These are phyloP conservation scores for Drosophila emarginata DNA, from an alignment of 2,888 invertebrate genomes.

Conservation along the genomic window DNA sequence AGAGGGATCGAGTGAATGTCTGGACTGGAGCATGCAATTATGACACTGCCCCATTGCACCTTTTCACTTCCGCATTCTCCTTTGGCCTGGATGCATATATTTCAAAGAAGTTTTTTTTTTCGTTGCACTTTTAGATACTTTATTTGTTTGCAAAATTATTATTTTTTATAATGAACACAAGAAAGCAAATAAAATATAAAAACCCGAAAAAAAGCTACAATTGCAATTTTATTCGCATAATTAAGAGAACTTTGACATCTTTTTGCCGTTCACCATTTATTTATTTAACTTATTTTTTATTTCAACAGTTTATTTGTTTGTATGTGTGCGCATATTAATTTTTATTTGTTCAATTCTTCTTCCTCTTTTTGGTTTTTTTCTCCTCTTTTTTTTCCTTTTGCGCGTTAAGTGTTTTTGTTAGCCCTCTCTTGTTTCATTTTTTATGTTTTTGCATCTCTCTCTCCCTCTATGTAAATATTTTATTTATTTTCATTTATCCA, in stretches of 20 bases:
- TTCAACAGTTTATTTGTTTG: constrained; percentile 24
- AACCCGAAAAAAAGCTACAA: constrained; percentile 13
- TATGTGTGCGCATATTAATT: constrained; percentile 39
- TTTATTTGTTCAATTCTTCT: constrained; percentile 50
- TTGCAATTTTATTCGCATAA: constrained; percentile 46
- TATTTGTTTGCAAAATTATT: constrained; percentile 8
- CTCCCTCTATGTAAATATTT: constrained; percentile 42
- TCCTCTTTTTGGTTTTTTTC: constrained; percentile 31
- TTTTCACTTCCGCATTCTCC: neutral
- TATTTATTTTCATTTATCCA: constrained; percentile 47
- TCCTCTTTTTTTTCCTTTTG: constrained; percentile 29
- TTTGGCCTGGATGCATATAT: neutral
- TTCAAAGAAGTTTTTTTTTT: constrained; percentile 8
- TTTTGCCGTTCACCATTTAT: constrained; percentile 32
- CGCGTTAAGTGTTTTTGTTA: constrained; percentile 30
- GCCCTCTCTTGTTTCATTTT: constrained; percentile 11
- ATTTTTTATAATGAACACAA: neutral
- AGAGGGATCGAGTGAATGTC: neutral
- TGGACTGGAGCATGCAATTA: constrained; percentile 57
- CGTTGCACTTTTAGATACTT: constrained; percentile 30
- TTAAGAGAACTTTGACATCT: constrained; percentile 29
- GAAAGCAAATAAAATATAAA: neutral
- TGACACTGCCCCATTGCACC: constrained; percentile 38
- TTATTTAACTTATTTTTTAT: constrained; percentile 47
- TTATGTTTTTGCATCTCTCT: neutral